phyloP scores from a whole-genome alignment of 2,797 vertebrate genomes.

The Eidolon dupreanum region DNA sequence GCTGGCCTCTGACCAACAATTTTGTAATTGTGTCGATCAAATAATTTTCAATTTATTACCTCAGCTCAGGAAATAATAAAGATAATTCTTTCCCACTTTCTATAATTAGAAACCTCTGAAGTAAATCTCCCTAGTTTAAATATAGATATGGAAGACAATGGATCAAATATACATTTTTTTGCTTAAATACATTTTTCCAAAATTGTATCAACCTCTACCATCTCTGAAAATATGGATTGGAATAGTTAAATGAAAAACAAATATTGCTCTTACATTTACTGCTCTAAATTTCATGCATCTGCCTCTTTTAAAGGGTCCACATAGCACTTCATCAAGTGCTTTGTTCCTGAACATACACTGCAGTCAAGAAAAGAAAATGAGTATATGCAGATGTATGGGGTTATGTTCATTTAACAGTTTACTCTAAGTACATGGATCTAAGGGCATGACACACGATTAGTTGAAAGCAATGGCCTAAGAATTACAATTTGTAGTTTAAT shows the following conservation, averaged over 20 bases:
- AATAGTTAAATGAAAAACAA: conserved; percentile 28
- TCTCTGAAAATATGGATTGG: neutral
- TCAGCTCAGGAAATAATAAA: conserved; percentile 34
- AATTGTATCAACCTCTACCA: neutral
- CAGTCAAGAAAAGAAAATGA: conserved; percentile 6
- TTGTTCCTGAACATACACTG: neutral
- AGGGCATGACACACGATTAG: neutral
- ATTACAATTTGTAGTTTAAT: conserved; percentile 2
- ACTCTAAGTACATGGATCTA: neutral
- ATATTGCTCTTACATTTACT: neutral
- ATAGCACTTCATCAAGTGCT: neutral
- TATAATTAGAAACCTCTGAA: neutral
- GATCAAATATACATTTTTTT: neutral
- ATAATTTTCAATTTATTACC: conserved; percentile 43
- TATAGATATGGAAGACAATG: neutral
- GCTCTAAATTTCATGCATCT: neutral
- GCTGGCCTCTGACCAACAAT: conserved; percentile 21
- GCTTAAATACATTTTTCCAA: neutral
- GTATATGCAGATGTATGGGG: neutral
- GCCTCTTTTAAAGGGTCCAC: neutral
- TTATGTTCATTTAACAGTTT: neutral
- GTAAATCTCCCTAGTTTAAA: conserved; percentile 23
- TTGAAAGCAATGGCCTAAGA: neutral
- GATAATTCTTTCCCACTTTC: conserved; percentile 15
- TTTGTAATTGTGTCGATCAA: conserved; percentile 22